phyloP scores from a whole-genome alignment of 1,140 invertebrate genomes.

The Paraescarpia echinospica region DNA sequence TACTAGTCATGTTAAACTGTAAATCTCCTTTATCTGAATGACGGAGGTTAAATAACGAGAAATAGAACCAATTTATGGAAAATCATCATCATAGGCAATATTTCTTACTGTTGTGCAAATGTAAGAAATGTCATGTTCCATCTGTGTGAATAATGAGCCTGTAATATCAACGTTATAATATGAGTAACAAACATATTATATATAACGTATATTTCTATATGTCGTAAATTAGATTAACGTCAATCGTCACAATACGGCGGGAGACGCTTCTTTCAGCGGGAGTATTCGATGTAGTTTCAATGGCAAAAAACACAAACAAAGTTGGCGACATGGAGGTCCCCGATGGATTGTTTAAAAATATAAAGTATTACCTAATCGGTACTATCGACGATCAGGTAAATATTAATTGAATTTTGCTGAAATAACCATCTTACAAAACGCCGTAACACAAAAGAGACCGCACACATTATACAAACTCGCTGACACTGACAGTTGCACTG shows the following conservation, averaged over 20 bases:
- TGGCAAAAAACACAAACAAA: conserved; percentile 1
- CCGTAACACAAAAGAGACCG: not conserved
- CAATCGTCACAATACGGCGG: not conserved
- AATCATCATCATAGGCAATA: not conserved
- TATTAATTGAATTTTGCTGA: conserved; percentile 41
- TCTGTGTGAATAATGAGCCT: not conserved
- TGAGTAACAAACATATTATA: not conserved
- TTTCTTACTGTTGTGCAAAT: not conserved
- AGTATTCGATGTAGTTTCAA: not conserved
- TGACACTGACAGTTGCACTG: too few species aligned
- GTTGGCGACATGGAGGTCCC: conserved; percentile 19
- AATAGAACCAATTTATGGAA: not conserved
- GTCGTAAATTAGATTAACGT: not conserved
- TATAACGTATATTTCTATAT: not conserved
- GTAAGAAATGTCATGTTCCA: not conserved
- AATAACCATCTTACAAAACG: not conserved
- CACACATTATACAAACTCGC: too few species aligned
- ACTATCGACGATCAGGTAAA: conserved; percentile 42
- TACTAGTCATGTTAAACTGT: not conserved
- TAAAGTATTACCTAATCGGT: conserved; percentile 57
- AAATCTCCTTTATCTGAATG: not conserved
- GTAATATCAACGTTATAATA: not conserved
- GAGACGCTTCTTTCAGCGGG: not conserved
- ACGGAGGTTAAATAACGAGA: not conserved
- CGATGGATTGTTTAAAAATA: conserved; percentile 54